Conservation (phyloP, 2,888 invertebrate species). For the Aricia artaxerxes region DNA sequence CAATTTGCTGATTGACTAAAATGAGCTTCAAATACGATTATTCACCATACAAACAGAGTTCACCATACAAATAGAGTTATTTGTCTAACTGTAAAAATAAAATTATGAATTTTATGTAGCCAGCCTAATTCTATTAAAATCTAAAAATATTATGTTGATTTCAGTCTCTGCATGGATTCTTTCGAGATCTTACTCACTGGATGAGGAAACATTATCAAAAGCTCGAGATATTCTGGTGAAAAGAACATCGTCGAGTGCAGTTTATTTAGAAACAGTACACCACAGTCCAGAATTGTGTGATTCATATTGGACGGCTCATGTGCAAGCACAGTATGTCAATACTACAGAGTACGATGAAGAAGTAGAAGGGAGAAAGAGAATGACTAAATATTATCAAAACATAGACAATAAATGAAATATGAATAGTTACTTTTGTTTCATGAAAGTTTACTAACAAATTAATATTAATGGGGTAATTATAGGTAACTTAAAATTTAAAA, state of each 20-base stretch:
- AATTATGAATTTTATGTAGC: too few relatives aligned
- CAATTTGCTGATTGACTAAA: too few relatives aligned
- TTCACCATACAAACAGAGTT: too few relatives aligned
- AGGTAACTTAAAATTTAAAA: too few relatives aligned
- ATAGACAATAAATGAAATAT: background rate
- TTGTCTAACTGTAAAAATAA: too few relatives aligned
- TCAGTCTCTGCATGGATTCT: slow-evolving; percentile 70
- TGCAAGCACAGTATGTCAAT: slow-evolving; percentile 50
- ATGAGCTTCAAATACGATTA: too few relatives aligned
- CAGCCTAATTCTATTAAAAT: background rate
- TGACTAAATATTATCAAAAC: background rate
- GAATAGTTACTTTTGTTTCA: background rate
- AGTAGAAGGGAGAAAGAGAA: background rate
- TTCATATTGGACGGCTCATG: slow-evolving; percentile 64
- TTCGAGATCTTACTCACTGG: slow-evolving; percentile 52
- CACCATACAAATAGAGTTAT: too few relatives aligned
- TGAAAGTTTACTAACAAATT: too few relatives aligned
- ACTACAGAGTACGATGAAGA: slow-evolving; percentile 7
- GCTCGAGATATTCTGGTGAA: slow-evolving; percentile 52
- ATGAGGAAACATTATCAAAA: slow-evolving; percentile 46
- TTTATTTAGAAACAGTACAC: slow-evolving; percentile 56
- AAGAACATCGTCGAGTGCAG: slow-evolving; percentile 55
- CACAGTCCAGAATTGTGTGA: slow-evolving; percentile 53
- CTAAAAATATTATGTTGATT: slow-evolving; percentile 34
- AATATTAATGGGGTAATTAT: too few relatives aligned